Evolutionary conservation across 2,888 invertebrate species (phyloP), one percentile per base, ranked within the genome.

Genomic region (Gortyna flavago): DNA sequence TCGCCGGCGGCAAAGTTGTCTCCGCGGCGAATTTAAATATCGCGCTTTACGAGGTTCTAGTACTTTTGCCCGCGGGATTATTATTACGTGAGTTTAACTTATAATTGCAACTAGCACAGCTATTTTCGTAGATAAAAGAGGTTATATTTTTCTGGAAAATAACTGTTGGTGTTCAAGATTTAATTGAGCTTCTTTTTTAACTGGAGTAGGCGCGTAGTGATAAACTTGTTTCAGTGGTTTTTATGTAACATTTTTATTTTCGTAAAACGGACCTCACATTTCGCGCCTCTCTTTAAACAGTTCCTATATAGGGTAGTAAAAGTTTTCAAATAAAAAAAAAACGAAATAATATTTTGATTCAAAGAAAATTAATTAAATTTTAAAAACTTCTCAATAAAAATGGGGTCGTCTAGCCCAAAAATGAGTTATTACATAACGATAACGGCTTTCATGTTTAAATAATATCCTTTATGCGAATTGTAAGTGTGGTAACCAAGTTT

Each of bases 1-100:
- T 93, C 95, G 94, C 94, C 91, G 95, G 93, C 94, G 94, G 94
- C 93, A 93, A 94, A 96, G 95, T 95, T 95, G 93, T 91, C 92
- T 93, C 95, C 93, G 92, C 92, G 92, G 92, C 92, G 91, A 95
- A 96, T 96, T 96, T 96, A 96, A 96, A 96, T 96, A 96, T 96
- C 94, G 91, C 93, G 93, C 93, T 95, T 92, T 92, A 92, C 92
- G 93, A 93, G 92, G 92, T 95, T 93, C 92, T 90, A 92, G 92
- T 90, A 93, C 91, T 92, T 69, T 90, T 91, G 89, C 89, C 88
- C 88, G 90, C 88, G 89, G 90, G 85, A 86, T 90, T 91, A 90
- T 91, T 90, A 89, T 89, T 91, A 88, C 88, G 88, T 89, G 90
- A 89, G 89, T 90, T 89, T 87, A 90, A 90, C 88, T 90, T 89